Evolutionary conservation across 1,140 invertebrate species (phyloP).

Genomic region (Paracyclopina nana): DNA sequence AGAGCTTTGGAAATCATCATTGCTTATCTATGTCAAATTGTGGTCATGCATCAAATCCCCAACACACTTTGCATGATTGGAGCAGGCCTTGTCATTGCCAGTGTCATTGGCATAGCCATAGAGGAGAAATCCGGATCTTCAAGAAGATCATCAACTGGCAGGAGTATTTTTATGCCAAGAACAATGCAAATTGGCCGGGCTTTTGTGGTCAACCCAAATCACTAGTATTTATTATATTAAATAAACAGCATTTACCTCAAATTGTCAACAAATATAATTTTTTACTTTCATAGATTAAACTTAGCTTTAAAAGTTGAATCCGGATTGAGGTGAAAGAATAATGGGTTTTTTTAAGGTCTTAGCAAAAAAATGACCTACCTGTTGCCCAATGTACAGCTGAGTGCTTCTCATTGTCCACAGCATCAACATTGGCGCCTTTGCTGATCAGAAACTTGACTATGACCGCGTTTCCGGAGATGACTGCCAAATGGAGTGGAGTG

Average conservation of each 20-base stretch:
- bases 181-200: too few species aligned
- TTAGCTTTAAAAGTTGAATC: neutral
- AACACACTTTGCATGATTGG: neutral
- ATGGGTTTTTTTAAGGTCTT: neutral
- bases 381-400: constrained; percentile 96
- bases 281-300: too few species aligned
- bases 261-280: too few species aligned
- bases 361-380: constrained; percentile 35
- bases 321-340: neutral
- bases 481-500: constrained; percentile 73
- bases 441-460: constrained; percentile 56
- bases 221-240: too few species aligned
- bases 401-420: constrained; percentile 76
- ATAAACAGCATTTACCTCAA: too few species aligned
- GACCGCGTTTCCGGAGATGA: constrained; percentile 58
- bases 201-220: too few species aligned
- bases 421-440: constrained; percentile 63
- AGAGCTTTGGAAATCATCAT: constrained; percentile 11
- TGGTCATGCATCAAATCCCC: neutral
- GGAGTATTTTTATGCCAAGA: too few species aligned
- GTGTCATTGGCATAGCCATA: neutral
- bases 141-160: too few species aligned
- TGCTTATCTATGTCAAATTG: constrained; percentile 5
- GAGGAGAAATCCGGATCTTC: too few species aligned
- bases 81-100: neutral